Conservation (phyloP, 2,797 vertebrate species). For the Cynodonichthys magdalenae region DNA sequence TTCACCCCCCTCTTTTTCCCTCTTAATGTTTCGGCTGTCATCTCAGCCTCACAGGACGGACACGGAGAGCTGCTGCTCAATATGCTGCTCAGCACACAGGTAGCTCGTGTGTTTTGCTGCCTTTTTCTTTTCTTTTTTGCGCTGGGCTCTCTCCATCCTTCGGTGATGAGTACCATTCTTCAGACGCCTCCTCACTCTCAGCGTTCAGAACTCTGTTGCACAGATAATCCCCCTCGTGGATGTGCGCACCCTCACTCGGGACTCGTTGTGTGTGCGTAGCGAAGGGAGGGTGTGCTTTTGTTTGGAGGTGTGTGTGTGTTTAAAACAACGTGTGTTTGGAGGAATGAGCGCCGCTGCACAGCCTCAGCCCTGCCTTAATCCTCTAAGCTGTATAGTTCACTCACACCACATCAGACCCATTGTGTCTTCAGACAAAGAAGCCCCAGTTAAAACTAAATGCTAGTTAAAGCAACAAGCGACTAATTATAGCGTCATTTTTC, state of each 20-base stretch:
- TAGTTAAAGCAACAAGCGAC: conserved; percentile 72
- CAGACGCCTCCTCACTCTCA: conserved; percentile 70
- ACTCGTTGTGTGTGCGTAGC: conserved; percentile 15
- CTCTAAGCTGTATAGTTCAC: conserved; percentile 77
- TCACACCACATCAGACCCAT: conserved; percentile 74
- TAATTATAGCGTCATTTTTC: conserved; percentile 73
- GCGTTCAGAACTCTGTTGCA: conserved; percentile 66
- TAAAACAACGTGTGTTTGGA: conserved; percentile 40
- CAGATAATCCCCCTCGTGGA: conserved; percentile 67
- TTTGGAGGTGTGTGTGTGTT: conserved; percentile 60
- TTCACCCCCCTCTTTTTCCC: conserved; percentile 7
- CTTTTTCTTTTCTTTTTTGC: conserved; percentile 18
- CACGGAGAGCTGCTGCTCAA: conserved; percentile 56
- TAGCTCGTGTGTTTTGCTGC: conserved; percentile 41
- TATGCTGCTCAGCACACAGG: conserved; percentile 71
- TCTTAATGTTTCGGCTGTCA: conserved; percentile 59
- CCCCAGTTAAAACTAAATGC: conserved; percentile 70
- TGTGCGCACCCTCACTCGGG: conserved; percentile 35
- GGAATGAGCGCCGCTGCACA: conserved; percentile 46
- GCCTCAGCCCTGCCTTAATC: conserved; percentile 73
- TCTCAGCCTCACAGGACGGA: conserved; percentile 64
- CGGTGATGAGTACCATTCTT: conserved; percentile 65
- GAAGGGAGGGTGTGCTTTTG: conserved; percentile 39
- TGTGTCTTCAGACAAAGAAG: conserved; percentile 74
- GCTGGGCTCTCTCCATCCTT: conserved; percentile 60